Evolutionary conservation across 2,113 vertebrate species (phyloP), one percentile per base, ranked within the genome.

Genomic region (Bambusicola thoracicus): DNA sequence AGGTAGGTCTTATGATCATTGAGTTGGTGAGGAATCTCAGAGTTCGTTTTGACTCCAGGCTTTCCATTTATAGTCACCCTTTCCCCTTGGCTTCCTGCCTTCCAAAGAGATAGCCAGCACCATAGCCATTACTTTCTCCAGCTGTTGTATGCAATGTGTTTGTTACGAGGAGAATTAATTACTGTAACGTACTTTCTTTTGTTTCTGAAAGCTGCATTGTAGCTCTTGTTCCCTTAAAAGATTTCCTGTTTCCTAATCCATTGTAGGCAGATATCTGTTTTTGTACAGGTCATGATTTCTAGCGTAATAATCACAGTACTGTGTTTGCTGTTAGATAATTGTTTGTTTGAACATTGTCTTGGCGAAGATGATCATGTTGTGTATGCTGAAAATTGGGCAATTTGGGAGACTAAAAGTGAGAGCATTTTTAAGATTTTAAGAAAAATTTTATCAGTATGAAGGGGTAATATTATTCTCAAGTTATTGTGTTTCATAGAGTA

Each of bases 81-180:
- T 95, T 94, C 85, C 85, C 38, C 40, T 94, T 94, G 68, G 79
- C 75, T 92, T 95, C 75, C 94, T 94, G 93, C 56, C 65, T 82
- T 91, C 92, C 87, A 85, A 67, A 87, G 81, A 83, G 78, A 95
- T 74, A 81, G 44, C 78, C 91, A 94, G 49, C 63, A 85, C 91
- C 19, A 30, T 59, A 44, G 29, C 85, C 43, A 95, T 96, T 93
- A 85, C 87, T 63, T 94, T 93, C 85, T 89, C 79, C 89, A 91
- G 89, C 91, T 93, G 93, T 59, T 83, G 6, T 81, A 41, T 56
- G 81, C 75, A 51, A 5, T 68, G 49, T 69, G 30, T 85, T 84
- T 94, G 27, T 90, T 87, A 92, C 67, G 85, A 94, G 40, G 56
- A 89, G 22, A 89, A 84, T 72, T 94, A 89, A 92, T 89, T 81